Percentiles rank a stretch among this genome's conserved stretches.
Conservation (phyloP, 2,888 invertebrate species). For the Ypsolopha sequella region DNA sequence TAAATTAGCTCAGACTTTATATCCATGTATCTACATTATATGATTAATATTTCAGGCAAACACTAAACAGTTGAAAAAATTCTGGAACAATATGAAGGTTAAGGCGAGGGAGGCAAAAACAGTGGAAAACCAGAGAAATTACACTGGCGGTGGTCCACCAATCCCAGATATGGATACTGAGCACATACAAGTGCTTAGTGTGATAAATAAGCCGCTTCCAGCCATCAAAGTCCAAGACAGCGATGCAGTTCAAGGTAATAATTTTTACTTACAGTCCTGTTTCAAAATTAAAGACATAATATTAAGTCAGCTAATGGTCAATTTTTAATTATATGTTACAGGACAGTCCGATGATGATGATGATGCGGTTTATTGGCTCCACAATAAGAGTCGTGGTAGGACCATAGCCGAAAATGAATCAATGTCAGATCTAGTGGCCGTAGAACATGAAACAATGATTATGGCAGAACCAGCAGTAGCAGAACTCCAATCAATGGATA, state of each 20-base stretch:
- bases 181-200: not conserved
- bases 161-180: constrained; percentile 6
- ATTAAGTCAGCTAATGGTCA: not conserved
- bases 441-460: not conserved
- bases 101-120: constrained; percentile 9
- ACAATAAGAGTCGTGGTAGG: not conserved
- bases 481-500: not conserved
- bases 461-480: not conserved
- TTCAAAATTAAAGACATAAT: not conserved
- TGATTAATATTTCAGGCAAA: constrained; percentile 5
- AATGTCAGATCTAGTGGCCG: no score
- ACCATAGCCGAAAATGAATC: not conserved
- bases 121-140: constrained; percentile 4
- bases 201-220: not conserved
- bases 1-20: not conserved
- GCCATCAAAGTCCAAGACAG: not conserved
- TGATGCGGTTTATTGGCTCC: not conserved
- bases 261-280: not conserved
- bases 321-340: not conserved
- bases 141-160: constrained; percentile 8
- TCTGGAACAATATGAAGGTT: constrained; percentile 8
- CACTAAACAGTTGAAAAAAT: constrained; percentile 4
- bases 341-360: not conserved
- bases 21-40: not conserved
- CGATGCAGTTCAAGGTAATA: not conserved